Evolutionary conservation across 2,888 invertebrate species (phyloP).

Genomic region (Brachycybe producta): DNA sequence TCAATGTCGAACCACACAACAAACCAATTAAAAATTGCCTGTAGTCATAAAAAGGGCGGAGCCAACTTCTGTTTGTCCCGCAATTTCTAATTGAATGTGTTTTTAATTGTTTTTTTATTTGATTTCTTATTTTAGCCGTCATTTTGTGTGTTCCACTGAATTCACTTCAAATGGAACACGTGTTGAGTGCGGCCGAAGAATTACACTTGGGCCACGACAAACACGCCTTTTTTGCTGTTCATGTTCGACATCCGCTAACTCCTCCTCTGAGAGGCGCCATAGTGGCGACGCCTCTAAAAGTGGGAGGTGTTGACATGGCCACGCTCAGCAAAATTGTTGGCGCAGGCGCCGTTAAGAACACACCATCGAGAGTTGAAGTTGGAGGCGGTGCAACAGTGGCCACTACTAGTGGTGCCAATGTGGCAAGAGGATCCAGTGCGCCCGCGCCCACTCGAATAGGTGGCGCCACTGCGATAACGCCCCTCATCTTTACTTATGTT

Average conservation of each 20-base stretch:
- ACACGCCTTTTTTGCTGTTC: slow-evolving; percentile 18
- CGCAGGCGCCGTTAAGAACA: too few relatives aligned
- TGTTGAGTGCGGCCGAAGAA: slow-evolving; percentile 17
- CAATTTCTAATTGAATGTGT: too few relatives aligned
- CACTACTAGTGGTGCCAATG: background rate
- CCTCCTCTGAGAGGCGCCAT: slow-evolving; percentile 3
- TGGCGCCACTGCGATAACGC: too few relatives aligned
- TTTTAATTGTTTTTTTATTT: too few relatives aligned
- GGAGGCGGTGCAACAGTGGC: slow-evolving; percentile 3
- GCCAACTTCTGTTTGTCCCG: too few relatives aligned
- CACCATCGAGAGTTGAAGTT: background rate
- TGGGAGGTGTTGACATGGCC: too few relatives aligned
- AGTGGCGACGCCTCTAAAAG: background rate
- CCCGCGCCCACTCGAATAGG: background rate
- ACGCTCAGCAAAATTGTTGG: too few relatives aligned
- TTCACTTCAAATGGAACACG: slow-evolving; percentile 13
- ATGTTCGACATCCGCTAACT: slow-evolving; percentile 17
- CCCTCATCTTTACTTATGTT: slow-evolving; percentile 12
- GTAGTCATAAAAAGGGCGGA: too few relatives aligned
- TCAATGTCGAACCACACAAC: too few relatives aligned
- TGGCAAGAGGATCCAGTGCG: background rate
- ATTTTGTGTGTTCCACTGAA: slow-evolving; percentile 13
- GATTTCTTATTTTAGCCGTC: slow-evolving; percentile 10
- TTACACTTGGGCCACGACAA: slow-evolving; percentile 13
- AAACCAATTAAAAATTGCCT: too few relatives aligned